A percentile compares a stretch with the other conserved stretches of the same genome.
Conservation (phyloP, 1,140 invertebrate genomes). For the Ceratosolen fusciceps region DNA sequence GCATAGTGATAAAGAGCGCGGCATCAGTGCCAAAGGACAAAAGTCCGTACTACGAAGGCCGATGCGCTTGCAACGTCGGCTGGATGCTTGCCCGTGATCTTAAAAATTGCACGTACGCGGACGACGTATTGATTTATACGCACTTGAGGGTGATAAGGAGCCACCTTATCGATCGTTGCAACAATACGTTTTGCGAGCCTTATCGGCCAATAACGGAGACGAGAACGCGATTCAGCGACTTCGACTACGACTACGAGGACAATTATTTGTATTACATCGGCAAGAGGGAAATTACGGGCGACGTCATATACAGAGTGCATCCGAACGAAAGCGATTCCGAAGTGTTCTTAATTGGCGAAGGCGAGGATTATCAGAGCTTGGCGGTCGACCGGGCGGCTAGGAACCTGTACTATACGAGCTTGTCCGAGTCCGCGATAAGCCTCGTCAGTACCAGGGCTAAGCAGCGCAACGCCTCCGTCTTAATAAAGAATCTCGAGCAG, state of each 20-base stretch:
- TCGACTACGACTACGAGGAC: slow-evolving; percentile 12
- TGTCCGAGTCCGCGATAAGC: neutral
- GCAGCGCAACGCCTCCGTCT: neutral
- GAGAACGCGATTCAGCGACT: slow-evolving; percentile 7
- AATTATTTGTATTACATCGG: slow-evolving; percentile 40
- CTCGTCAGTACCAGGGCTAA: neutral
- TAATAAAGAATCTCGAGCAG: slow-evolving; percentile 26
- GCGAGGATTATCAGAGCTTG: slow-evolving; percentile 29
- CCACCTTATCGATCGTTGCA: slow-evolving; percentile 1
- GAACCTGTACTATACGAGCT: slow-evolving; percentile 19
- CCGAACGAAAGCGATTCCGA: slow-evolving; percentile 12
- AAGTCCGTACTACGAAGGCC: neutral
- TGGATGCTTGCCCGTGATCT: neutral
- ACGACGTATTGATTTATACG: slow-evolving; percentile 30
- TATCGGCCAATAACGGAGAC: slow-evolving; percentile 11
- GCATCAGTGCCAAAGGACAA: neutral
- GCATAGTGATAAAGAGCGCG: slow-evolving; percentile 11
- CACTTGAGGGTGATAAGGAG: slow-evolving; percentile 13
- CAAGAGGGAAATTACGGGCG: neutral
- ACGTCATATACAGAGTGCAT: slow-evolving; percentile 23
- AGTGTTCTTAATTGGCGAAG: slow-evolving; percentile 1
- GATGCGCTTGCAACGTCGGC: slow-evolving; percentile 34
- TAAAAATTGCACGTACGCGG: slow-evolving; percentile 17
- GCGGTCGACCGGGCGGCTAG: neutral
- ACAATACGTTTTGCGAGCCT: slow-evolving; percentile 19